A percentile compares a stretch with the other conserved stretches of the same genome.
Conservation (phyloP, 2,888 invertebrate genomes). For the Amblyjoppa proteus region DNA sequence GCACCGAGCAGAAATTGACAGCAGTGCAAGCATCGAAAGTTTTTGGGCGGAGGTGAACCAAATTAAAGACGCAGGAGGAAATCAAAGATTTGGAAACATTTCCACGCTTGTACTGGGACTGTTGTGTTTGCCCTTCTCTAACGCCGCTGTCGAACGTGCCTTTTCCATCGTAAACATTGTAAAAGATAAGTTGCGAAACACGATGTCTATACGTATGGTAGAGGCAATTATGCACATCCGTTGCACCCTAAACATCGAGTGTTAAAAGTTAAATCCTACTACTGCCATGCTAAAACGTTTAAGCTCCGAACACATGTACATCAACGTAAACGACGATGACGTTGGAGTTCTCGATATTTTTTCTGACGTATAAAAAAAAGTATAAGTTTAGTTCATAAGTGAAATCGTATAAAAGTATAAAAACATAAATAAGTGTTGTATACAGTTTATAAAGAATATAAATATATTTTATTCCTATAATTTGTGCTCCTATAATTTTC, state of each 20-base stretch:
- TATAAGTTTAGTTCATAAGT: no score
- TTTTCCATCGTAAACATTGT: constrained; percentile 66
- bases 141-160: constrained; percentile 65
- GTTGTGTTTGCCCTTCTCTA: constrained; percentile 64
- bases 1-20: constrained; percentile 20
- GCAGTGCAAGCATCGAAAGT: constrained; percentile 24
- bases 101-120: constrained; percentile 53
- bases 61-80: constrained; percentile 58
- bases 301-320: neutral
- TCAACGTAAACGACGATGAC: constrained; percentile 3
- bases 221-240: constrained; percentile 28
- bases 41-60: constrained; percentile 59
- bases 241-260: constrained; percentile 5
- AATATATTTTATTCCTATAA: no score
- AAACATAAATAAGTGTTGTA: no score
- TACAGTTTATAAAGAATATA: no score
- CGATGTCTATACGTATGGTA: constrained; percentile 48
- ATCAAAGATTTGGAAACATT: constrained; percentile 50
- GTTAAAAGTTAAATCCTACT: constrained; percentile 1
- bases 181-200: constrained; percentile 67
- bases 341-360: constrained; percentile 10
- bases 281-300: constrained; percentile 9
- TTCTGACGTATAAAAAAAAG: no score
- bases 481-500: no score
- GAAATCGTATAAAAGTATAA: no score